Evolutionary conservation across 1,140 invertebrate genomes (phyloP).

Genomic region (Aphelenchoides besseyi): DNA sequence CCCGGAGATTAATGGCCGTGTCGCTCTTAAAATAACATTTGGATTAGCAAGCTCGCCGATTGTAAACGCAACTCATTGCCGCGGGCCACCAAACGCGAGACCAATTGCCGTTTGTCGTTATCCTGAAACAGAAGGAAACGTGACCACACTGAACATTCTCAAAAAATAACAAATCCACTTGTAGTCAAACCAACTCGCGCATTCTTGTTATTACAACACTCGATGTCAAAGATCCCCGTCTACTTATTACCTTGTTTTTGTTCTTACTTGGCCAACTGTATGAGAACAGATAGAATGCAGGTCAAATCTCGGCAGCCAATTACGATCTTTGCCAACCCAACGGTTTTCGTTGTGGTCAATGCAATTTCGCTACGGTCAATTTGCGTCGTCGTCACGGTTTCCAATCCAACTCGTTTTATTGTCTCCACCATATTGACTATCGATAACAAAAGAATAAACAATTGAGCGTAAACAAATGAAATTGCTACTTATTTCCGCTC

Average conservation of each 20-base stretch:
- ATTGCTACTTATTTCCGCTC: not conserved
- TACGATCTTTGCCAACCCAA: too few species aligned
- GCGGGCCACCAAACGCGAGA: not conserved
- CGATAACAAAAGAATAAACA: not conserved
- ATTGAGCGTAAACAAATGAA: not conserved
- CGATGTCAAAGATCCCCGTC: too few species aligned
- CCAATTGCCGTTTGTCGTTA: not conserved
- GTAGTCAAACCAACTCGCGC: not conserved
- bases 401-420: too few species aligned
- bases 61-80: conserved; percentile 2
- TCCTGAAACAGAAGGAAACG: not conserved
- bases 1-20: conserved; percentile 8
- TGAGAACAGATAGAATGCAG: not conserved
- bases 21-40: conserved; percentile 19
- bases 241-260: too few species aligned
- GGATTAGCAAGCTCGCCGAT: conserved; percentile 9
- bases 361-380: not conserved
- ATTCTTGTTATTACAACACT: not conserved
- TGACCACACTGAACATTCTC: not conserved
- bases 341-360: too few species aligned
- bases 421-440: not conserved
- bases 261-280: not conserved
- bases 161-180: not conserved
- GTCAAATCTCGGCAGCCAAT: not conserved
- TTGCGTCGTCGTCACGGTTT: too few species aligned